Evolutionary conservation across 2,797 vertebrate species (phyloP), one percentile per base, ranked within the genome.

Genomic region (Microctenopoma stevenorrisi): DNA sequence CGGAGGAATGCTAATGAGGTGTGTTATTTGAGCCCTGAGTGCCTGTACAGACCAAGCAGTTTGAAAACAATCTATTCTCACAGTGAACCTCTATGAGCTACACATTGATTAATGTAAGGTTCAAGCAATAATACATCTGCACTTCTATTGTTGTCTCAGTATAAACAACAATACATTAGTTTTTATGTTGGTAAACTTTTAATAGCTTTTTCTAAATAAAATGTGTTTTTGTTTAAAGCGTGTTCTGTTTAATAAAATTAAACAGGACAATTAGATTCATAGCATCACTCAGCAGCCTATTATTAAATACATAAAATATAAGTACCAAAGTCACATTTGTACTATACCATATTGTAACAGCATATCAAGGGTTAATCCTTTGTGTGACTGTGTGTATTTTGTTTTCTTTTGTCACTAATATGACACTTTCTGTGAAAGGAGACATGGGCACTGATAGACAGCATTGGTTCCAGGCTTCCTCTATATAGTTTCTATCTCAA

Each of bases 1-100:
- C 64, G 67, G 64, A 87, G 78, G 85, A 87, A 82, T 88, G 75
- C 68, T 88, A 84, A 91, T 79, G 74, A 83, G 77, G 69, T 43
- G 22, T 54, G 64, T 22, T 68, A 71, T 78, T 80, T 67, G 68
- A 70, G 56, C 61, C 54, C 42, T 42, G 25, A 82, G 47, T 75
- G 81, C 48, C 74, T 56, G 37, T 53, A 49, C 48, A 81, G 81
- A 73, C 51, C n/a, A 8, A 62, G 52, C 63, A 43, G 33, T 71
- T 38, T 76, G 68, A 83, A 89, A 81, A 84, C 79, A 82, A 86
- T 81, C 62, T 73, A 60, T 64, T 79, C 66, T 63, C 70, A 50
- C 72, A 58, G 61, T 81, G 64, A 75, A 63, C 63, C 60, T 62
- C 14, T 15, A 33, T 66, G 26, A 74, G 63, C 40, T 49, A 50